phyloP scores from a whole-genome alignment of 2,113 vertebrate species.

The Myrmecobius fasciatus region DNA sequence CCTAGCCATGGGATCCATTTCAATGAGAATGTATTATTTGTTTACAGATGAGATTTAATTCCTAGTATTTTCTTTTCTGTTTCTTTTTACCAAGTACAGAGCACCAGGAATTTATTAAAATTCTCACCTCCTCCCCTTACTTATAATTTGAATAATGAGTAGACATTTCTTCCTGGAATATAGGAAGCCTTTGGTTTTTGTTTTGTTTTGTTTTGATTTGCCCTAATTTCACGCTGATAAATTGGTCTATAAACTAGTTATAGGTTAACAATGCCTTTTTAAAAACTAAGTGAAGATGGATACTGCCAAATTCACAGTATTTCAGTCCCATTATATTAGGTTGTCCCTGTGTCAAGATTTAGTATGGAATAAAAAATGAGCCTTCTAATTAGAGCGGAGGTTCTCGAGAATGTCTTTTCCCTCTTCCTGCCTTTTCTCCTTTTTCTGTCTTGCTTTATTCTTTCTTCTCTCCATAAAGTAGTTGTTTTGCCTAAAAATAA shows the following conservation, averaged over 20 bases:
- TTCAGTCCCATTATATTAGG: not conserved
- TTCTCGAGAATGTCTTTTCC: not conserved
- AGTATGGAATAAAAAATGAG: not conserved
- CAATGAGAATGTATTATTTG: not conserved
- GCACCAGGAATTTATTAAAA: not conserved
- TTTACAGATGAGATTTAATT: not conserved
- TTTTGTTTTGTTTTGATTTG: conserved; percentile 13
- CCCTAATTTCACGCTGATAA: conserved; percentile 6
- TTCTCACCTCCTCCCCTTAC: not conserved
- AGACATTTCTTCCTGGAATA: conserved; percentile 9
- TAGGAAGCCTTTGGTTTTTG: conserved; percentile 8
- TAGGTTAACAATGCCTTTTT: conserved; percentile 46
- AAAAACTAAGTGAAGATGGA: conserved; percentile 4
- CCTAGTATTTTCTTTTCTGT: not conserved
- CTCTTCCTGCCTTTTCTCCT: not conserved
- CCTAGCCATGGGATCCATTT: not conserved
- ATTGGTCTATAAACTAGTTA: conserved; percentile 17
- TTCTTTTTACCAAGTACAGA: not conserved
- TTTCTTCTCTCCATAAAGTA: not conserved
- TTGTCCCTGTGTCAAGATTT: conserved; percentile 1
- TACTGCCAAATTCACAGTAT: conserved; percentile 40
- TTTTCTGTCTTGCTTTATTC: conserved; percentile 26
- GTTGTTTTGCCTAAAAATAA: conserved; percentile 36
- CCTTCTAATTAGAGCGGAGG: not conserved
- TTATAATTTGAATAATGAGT: conserved; percentile 33